Percentiles rank a stretch among this genome's conserved stretches.
These are phyloP conservation scores for Ctenochaetus hawaiiensis DNA, from an alignment of 2,797 vertebrate species.

Conservation along the genomic window DNA sequence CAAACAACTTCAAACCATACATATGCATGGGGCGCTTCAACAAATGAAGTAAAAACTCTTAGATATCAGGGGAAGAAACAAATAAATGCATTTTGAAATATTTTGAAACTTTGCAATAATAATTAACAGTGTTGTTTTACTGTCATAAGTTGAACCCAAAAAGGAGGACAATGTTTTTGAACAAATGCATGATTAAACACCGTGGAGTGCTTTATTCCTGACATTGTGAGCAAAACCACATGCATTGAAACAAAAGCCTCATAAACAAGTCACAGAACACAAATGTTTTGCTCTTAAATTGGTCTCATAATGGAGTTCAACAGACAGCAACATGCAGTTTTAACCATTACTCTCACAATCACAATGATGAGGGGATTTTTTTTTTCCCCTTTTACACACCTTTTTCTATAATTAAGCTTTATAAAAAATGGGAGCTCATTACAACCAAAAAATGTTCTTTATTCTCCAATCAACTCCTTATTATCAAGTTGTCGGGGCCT, in stretches of 20 bases:
- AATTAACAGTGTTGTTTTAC: conserved; percentile 72
- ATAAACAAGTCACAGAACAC: conserved; percentile 40
- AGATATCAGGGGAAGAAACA: conserved; percentile 67
- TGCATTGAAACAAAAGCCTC: conserved; percentile 16
- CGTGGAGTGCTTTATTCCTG: conserved; percentile 34
- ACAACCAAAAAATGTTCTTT: conserved; percentile 67
- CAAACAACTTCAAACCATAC: conserved; percentile 83
- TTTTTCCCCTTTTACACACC: conserved; percentile 46
- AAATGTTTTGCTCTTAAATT: conserved; percentile 42
- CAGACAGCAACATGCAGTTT: conserved; percentile 21
- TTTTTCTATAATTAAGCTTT: conserved; percentile 57
- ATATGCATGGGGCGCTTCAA: conserved; percentile 82
- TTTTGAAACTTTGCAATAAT: conserved; percentile 78
- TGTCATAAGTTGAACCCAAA: conserved; percentile 59
- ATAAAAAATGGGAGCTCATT: conserved; percentile 74
- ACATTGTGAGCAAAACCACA: conserved; percentile 22
- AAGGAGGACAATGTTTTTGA: conserved; percentile 60
- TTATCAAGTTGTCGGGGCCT: conserved; percentile 76
- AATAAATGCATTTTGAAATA: conserved; percentile 65
- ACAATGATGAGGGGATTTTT: conserved; percentile 23
- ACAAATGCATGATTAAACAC: conserved; percentile 61
- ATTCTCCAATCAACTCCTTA: conserved; percentile 73
- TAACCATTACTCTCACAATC: conserved; percentile 29
- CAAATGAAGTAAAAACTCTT: conserved; percentile 61
- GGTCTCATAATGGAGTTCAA: not conserved